phyloP scores from a whole-genome alignment of 2,888 invertebrate genomes.

The Melanostoma scalare region DNA sequence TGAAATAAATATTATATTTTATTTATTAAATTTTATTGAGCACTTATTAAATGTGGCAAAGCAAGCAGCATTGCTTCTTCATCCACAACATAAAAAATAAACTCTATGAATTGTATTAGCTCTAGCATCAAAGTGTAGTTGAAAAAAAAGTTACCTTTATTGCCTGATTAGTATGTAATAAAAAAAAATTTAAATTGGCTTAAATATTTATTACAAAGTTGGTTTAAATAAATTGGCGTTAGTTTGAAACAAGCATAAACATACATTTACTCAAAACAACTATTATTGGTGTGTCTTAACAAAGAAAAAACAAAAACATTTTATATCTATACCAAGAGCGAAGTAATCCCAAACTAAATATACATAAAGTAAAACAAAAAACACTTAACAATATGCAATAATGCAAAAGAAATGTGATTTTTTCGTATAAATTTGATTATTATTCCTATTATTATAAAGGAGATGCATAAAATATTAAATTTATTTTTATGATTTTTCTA shows the following conservation, averaged over 20 bases:
- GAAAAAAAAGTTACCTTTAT: conserved; percentile 48
- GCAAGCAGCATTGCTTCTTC: conserved; percentile 42
- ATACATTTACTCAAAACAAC: conserved; percentile 52
- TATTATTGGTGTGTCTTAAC: conserved; percentile 69
- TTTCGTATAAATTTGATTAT: conserved; percentile 64
- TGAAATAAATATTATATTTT: conserved; percentile 51
- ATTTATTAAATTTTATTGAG: conserved; percentile 65
- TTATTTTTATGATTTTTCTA: conserved; percentile 46
- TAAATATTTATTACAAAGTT: conserved; percentile 49
- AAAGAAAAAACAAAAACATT: conserved; percentile 42
- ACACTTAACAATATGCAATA: conserved; percentile 59
- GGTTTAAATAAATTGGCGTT: conserved; percentile 41
- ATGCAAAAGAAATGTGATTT: conserved; percentile 71
- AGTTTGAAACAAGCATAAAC: conserved; percentile 27
- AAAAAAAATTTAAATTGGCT: conserved; percentile 38
- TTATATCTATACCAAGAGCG: conserved; percentile 40
- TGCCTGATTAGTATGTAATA: conserved; percentile 66
- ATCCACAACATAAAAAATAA: conserved; percentile 47
- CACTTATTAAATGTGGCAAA: conserved; percentile 66
- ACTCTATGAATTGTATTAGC: conserved; percentile 32
- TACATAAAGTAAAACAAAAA: conserved; percentile 27
- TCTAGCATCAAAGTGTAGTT: conserved; percentile 33
- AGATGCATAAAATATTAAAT: conserved; percentile 44
- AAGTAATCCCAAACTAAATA: conserved; percentile 40
- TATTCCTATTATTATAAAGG: conserved; percentile 8